Conservation (phyloP, 2,113 vertebrate species). For the Elachura formosa region DNA sequence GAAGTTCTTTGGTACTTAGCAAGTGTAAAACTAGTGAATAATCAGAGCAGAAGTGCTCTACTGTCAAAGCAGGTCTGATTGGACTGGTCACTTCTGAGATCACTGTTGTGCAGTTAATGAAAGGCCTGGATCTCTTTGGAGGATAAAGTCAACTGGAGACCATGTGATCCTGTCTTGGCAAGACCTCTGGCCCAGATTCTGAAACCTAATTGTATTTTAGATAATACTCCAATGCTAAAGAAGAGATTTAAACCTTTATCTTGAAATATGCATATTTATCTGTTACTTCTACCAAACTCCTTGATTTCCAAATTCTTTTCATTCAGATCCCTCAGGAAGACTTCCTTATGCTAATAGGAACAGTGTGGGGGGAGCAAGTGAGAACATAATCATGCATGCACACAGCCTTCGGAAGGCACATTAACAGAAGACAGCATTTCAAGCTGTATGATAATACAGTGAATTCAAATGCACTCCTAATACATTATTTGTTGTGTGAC, state of each 20-base stretch:
- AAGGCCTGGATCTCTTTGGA: background rate
- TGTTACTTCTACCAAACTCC: background rate
- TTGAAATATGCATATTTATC: background rate
- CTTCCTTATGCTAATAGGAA: background rate
- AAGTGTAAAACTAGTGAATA: background rate
- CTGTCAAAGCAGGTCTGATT: background rate
- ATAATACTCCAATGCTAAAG: background rate
- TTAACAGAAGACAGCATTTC: background rate
- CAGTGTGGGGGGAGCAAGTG: background rate
- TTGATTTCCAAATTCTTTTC: background rate
- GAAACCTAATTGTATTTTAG: background rate
- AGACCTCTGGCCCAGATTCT: background rate
- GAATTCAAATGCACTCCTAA: constrained; percentile 27
- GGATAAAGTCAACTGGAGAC: background rate
- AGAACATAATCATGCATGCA: background rate
- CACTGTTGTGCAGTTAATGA: background rate
- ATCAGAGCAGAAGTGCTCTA: background rate
- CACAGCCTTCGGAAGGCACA: background rate
- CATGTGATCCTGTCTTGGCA: background rate
- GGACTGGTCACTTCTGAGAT: background rate
- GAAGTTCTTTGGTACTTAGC: background rate
- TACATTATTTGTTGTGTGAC: constrained; percentile 43
- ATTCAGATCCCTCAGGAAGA: background rate
- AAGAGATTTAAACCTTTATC: background rate
- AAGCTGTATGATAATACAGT: background rate